Conservation (phyloP, 2,888 invertebrate genomes). For the Cinara cedri region DNA sequence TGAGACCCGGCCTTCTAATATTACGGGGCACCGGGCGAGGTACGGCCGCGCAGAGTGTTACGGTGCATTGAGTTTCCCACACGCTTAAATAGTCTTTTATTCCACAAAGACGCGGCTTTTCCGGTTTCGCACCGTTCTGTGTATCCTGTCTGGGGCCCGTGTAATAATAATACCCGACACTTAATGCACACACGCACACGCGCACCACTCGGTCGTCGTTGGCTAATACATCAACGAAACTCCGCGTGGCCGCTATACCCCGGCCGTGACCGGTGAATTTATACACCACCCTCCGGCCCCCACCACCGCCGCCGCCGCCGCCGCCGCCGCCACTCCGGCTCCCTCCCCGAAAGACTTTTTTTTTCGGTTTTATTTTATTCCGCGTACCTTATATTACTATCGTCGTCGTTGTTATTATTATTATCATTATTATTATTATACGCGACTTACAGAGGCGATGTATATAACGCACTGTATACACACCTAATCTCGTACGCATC, state of each 20-base stretch:
- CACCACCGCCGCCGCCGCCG: not conserved
- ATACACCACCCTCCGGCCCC: not conserved
- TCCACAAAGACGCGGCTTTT: slow-evolving; percentile 56
- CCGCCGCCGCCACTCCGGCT: not conserved
- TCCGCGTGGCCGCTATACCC: slow-evolving; percentile 18
- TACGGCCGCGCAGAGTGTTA: no score
- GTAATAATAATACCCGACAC: slow-evolving; percentile 51
- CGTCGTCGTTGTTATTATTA: no score
- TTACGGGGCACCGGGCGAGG: no score
- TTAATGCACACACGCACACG: no score
- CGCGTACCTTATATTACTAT: no score
- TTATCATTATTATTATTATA: no score
- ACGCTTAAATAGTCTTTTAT: slow-evolving; percentile 56
- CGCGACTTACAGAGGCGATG: no score
- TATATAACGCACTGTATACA: no score
- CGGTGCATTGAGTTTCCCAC: slow-evolving; percentile 57
- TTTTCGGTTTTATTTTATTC: no score
- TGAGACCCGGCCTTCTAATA: slow-evolving; percentile 51
- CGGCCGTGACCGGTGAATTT: no score
- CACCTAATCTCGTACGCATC: not conserved
- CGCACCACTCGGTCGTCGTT: slow-evolving; percentile 45
- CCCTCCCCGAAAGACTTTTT: no score
- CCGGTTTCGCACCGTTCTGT: slow-evolving; percentile 56
- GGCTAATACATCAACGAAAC: slow-evolving; percentile 40
- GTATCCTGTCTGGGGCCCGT: slow-evolving; percentile 50